Conservation (phyloP, 2,888 invertebrate genomes). For the Dione juno region DNA sequence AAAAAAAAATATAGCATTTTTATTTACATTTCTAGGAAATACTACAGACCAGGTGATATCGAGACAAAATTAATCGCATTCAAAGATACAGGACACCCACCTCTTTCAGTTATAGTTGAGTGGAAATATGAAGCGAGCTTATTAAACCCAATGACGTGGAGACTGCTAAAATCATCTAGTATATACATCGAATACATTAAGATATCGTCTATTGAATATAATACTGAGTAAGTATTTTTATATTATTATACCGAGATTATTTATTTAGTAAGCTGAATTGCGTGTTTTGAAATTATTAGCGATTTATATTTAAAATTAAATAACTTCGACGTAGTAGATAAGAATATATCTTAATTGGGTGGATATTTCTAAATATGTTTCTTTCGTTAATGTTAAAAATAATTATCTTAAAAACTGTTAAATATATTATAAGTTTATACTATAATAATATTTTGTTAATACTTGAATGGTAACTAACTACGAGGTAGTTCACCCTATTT, state of each 20-base stretch:
- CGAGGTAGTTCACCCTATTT: too few relatives aligned
- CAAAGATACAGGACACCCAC: constrained; percentile 84
- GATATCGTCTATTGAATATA: constrained; percentile 88
- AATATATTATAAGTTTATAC: too few relatives aligned
- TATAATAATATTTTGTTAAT: too few relatives aligned
- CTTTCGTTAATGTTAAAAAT: too few relatives aligned
- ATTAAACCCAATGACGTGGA: constrained; percentile 93
- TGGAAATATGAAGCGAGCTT: constrained; percentile 91
- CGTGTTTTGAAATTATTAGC: too few relatives aligned
- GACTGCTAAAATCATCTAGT: constrained; percentile 88
- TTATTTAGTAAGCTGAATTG: too few relatives aligned
- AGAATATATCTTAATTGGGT: too few relatives aligned
- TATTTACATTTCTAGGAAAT: constrained; percentile 62
- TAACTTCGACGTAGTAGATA: too few relatives aligned
- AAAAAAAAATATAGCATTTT: background rate
- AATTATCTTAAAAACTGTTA: too few relatives aligned
- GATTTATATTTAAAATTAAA: too few relatives aligned
- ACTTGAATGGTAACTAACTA: too few relatives aligned
- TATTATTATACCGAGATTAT: background rate
- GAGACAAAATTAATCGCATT: constrained; percentile 88
- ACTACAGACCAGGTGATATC: constrained; percentile 88
- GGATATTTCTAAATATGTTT: too few relatives aligned
- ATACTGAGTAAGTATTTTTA: constrained; percentile 81
- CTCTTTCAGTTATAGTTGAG: constrained; percentile 87
- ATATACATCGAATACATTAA: constrained; percentile 88